phyloP scores from a whole-genome alignment of 2,888 invertebrate genomes.

The Rhynchonema sp. region DNA sequence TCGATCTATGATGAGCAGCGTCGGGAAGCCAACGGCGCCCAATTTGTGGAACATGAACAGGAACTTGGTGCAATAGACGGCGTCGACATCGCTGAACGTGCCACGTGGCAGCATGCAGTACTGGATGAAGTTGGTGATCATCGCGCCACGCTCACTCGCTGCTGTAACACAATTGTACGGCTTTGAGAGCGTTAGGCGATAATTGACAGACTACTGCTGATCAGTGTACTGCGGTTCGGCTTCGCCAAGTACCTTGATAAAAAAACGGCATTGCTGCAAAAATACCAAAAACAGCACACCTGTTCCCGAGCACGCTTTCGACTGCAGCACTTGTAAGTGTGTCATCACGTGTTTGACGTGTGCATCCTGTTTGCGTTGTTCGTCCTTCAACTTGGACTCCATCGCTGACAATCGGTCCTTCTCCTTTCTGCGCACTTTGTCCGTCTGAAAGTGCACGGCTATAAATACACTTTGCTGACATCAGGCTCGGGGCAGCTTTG shows the following conservation, averaged over 20 bases:
- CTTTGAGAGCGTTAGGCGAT: too few species aligned
- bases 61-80: conserved; percentile 89
- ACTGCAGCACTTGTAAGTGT: not conserved
- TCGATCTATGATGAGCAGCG: conserved; percentile 84
- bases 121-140: conserved; percentile 37
- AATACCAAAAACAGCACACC: not conserved
- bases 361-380: conserved; percentile 73
- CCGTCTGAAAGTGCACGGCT: conserved; percentile 43
- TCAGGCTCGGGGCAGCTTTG: too few species aligned
- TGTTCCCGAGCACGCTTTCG: not conserved
- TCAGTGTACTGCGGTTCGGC: too few species aligned
- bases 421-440: conserved; percentile 74
- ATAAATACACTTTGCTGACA: too few species aligned
- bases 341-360: conserved; percentile 63
- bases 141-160: not conserved
- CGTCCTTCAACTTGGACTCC: conserved; percentile 78
- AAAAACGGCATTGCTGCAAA: too few species aligned
- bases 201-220: too few species aligned
- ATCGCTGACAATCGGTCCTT: conserved; percentile 68
- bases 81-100: conserved; percentile 84
- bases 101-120: conserved; percentile 88
- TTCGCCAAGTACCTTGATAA: too few species aligned
- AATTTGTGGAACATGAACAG: conserved; percentile 81
- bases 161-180: too few species aligned
- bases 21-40: conserved; percentile 79